Base-by-base conservation (phyloP, 2,113 vertebrate species). In the Coturnix japonica region DNA sequence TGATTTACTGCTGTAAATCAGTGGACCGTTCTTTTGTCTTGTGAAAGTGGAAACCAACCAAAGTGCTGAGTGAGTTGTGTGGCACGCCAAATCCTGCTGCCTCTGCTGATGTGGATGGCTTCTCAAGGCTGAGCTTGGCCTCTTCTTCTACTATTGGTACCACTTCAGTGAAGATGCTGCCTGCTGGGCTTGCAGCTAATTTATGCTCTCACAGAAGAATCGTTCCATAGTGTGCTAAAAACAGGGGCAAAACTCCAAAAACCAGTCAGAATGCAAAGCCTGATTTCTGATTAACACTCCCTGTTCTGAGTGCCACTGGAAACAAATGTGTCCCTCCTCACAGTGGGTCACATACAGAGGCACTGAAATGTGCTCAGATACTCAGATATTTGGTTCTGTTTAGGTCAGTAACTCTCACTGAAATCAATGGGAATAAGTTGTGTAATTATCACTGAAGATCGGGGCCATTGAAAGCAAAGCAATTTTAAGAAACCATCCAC, bases 401-500 rank as follows among this genome's bases (percentile, higher is more conserved):
- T 91, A 78, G 53, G 60, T 72, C 3, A 87, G 67, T 69, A 54
- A 10, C 10, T 61, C 73, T n/a, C 47, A 41, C n/a, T 86, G 80
- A 88, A 87, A 86, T 75, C 33, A 82, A 13, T 72, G 47, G 72
- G 39, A 85, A 47, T 74, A 93, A 60, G 16, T 53, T 82, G 75
- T 44, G 71, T 64, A 91, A 88, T 78, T 93, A 95, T 26, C 57
- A 74, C 57, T 2, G n/a, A 80, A 75, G 57, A 93, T 75, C 65
- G 69, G 35, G 47, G 39, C 47, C 47, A 81, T 5, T 71, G 85
- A 88, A 88, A 69, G 61, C 44, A 91, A 92, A 30, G 31, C 60
- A 77, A 43, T 92, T 59, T 85, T 71, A 64, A 93, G 78, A 85
- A 95, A 83, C 43, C 21, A 82, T 33, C n/a, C 65, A 87, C 79